A percentile compares a stretch with the other conserved stretches of the same genome.
Conservation (phyloP, 2,888 invertebrate genomes). For the Sturmia bella region DNA sequence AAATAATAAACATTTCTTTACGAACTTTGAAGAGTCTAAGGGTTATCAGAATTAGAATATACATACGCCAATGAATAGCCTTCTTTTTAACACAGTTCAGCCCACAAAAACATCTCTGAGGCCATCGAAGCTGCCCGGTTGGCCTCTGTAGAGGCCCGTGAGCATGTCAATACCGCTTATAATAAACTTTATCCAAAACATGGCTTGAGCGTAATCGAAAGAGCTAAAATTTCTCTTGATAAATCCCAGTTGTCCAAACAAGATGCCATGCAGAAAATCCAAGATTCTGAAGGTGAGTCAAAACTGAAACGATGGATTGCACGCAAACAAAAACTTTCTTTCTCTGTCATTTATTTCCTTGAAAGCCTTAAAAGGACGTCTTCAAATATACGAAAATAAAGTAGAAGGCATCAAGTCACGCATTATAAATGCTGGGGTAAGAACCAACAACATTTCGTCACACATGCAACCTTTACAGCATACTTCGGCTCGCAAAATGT, state of each 20-base stretch:
- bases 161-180: conserved; percentile 79
- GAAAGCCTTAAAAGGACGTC: conserved; percentile 76
- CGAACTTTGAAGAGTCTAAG: too few relatives aligned
- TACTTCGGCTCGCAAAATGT: conserved; percentile 74
- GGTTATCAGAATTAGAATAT: too few relatives aligned
- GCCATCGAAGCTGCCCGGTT: conserved; percentile 84
- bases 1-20: too few relatives aligned
- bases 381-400: conserved; percentile 78
- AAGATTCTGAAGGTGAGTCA: conserved; percentile 81
- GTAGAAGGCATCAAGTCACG: conserved; percentile 80
- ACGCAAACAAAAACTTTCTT: too few relatives aligned
- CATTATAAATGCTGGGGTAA: conserved; percentile 79
- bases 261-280: conserved; percentile 83
- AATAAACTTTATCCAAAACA: conserved; percentile 80
- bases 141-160: conserved; percentile 81
- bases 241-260: conserved; percentile 84
- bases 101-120: conserved; percentile 88
- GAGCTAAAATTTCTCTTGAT: conserved; percentile 83
- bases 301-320: neutral
- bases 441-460: conserved; percentile 80
- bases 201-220: conserved; percentile 82
- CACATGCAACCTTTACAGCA: conserved; percentile 75
- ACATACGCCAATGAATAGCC: too few relatives aligned
- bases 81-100: conserved; percentile 76
- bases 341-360: too few relatives aligned